Base-by-base conservation (phyloP, 2,888 invertebrate species). In the Metellina segmentata region DNA sequence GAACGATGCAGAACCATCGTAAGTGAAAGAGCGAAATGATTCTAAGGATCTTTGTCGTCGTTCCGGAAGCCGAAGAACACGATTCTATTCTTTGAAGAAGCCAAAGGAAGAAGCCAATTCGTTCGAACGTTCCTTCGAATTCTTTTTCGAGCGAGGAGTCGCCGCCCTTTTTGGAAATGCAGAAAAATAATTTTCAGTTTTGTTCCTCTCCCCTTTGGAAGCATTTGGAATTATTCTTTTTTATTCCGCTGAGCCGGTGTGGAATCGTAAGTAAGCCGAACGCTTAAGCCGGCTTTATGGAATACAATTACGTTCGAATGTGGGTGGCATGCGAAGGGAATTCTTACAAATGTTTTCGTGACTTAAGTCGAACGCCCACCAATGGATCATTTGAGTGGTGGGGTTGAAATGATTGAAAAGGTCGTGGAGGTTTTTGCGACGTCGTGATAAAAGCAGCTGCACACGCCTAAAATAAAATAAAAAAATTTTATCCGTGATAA, bases 311-410 rank as follows among this genome's bases (percentile, higher is more conserved):
- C 5, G 11, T 74, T n/a, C 16, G 82, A 82, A 53, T 5, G 51
- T 49, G 71, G 20, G 81, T 70, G 20, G 13, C 1, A 61, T 16
- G 61, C 13, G 16, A 52, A 71, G 48, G 19, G 82, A 82, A 82
- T n/a, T 51, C 83, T 34, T 74, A 85, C 53, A 74, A 85, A 75
- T 74, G 83, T 34, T n/a, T 16, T 79, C 72, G 81, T 81, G 81
- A 34, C 48, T 70, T 8, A 8, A 20, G 8, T 70, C 34, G 53
- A 51, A 79, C 53, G 52, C 19, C 20, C n/a, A 34, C 34, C 34
- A 34, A 34, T 34, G 34, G 34, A 34, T 34, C 34, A 4, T 34
- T 34, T 34, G 1, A 34, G 34, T 61, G 0, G 61, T 0, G 6
- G 61, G 13, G 61, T 13, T 61, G 61, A 8, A 61, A 8, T 61